Evolutionary conservation across 2,888 invertebrate species (phyloP), one percentile per base, ranked within the genome.

Genomic region (Hypomecis atomaria): DNA sequence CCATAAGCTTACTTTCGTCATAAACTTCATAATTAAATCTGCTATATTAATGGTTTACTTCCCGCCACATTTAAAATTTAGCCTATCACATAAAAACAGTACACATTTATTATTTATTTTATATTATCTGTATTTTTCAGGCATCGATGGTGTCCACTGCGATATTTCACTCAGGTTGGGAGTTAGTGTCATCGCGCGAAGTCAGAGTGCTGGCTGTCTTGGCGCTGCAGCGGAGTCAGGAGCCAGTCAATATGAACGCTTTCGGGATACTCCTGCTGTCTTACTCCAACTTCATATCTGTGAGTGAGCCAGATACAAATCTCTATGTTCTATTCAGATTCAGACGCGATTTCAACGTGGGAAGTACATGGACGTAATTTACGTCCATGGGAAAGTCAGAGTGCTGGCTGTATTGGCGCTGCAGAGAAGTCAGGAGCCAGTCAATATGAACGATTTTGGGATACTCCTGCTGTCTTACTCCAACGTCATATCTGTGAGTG

Each of bases 141-240:
- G 87, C 88, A 0, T 76, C 82, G 0, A 52, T 71, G 44, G 76
- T 88, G 0, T 72, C 85, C 0, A 82, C 76, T 0, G 70, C 83
- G 0, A 85, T 88, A 11, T 88, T 84, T 71, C 78, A 84, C 64
- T 78, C 81, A 10, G 89, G 89, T 2, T 89, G 89, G 89, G 86
- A 88, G 72, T 66, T 78, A 49, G 70, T 72, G 8, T 10, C 47
- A 13, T 42, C 37, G 0, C 58, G 37, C 11, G 55, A 10, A 47
- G 43, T 81, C n/a, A 77, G 82, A 0, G 72, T 72, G 3, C 67
- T 88, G 34, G 70, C 72, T 0, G 83, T 86, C 11, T 66, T 86
- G 37, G 80, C 86, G 4, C 60, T 88, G 13, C 84, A 83, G 63
- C 69, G 81, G 34, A 82, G 86, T 36, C 88, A 88, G 63, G 76